Conservation (phyloP, 2,113 vertebrate genomes). For the Monopterus albus region DNA sequence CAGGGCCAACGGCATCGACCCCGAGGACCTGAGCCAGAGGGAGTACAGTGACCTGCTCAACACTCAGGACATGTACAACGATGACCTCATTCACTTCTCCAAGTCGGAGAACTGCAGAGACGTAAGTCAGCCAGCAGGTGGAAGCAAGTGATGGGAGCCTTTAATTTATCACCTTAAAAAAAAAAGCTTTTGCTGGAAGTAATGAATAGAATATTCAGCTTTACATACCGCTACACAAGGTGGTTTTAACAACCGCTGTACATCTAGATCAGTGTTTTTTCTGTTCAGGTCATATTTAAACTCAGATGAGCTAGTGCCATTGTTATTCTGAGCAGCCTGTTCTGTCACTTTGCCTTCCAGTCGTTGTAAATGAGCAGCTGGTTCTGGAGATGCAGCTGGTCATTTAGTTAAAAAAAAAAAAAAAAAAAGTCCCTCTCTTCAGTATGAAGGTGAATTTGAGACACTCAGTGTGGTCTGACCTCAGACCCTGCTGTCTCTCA, state of each 20-base stretch:
- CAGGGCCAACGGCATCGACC: constrained; percentile 96
- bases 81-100: constrained; percentile 98
- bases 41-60: constrained; percentile 98
- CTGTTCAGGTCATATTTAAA: neutral
- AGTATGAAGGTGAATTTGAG: constrained; percentile 30
- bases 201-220: neutral
- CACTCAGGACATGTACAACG: constrained; percentile 99
- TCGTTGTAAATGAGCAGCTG: constrained; percentile 38
- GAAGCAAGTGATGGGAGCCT: neutral
- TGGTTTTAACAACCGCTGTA: neutral
- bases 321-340: constrained; percentile 8
- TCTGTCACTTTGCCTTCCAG: constrained; percentile 16
- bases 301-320: neutral
- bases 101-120: constrained; percentile 99
- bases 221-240: neutral
- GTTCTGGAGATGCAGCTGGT: constrained; percentile 27
- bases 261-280: neutral
- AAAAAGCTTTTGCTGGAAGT: too few relatives aligned
- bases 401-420: neutral
- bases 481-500: constrained; percentile 10
- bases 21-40: constrained; percentile 96
- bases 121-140: constrained; percentile 80
- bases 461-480: constrained; percentile 10
- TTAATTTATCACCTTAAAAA: too few relatives aligned
- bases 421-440: neutral